Evolutionary conservation across 1,140 invertebrate genomes (phyloP).

Genomic region (Colletes gigas): DNA sequence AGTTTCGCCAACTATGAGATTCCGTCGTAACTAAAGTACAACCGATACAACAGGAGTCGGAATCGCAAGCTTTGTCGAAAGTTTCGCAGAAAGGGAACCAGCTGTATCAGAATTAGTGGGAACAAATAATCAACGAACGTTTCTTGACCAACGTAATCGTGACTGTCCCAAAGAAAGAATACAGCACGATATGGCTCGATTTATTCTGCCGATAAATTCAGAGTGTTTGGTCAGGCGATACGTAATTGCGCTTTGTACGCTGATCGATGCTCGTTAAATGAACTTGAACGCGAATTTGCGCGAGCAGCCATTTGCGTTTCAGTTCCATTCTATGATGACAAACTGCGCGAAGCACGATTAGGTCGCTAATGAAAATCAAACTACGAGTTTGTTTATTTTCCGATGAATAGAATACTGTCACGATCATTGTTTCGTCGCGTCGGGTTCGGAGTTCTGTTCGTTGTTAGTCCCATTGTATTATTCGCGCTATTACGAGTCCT

Average conservation of each 20-base stretch:
- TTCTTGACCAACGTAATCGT: not conserved
- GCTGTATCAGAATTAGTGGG: no score
- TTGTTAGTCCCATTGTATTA: not conserved
- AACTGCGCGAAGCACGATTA: not conserved
- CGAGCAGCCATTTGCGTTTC: not conserved
- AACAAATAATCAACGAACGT: no score
- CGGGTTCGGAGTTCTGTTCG: not conserved
- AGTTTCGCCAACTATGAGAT: no score
- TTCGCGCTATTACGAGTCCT: no score
- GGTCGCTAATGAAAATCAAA: constrained; percentile 39
- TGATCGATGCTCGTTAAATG: constrained; percentile 11
- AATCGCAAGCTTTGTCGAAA: no score
- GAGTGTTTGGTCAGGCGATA: not conserved
- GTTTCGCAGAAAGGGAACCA: no score
- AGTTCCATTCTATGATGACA: not conserved
- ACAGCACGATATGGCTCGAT: constrained; percentile 1
- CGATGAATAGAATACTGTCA: not conserved
- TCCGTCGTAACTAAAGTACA: no score
- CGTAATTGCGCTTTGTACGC: not conserved
- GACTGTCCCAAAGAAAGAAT: not conserved
- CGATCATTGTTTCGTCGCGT: not conserved
- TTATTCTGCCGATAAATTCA: not conserved
- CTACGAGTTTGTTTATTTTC: constrained; percentile 24
- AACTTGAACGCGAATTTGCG: not conserved
- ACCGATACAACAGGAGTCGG: no score